These are phyloP conservation scores for Entomobrya proxima DNA, from an alignment of 2,888 invertebrate genomes.

Conservation along the genomic window DNA sequence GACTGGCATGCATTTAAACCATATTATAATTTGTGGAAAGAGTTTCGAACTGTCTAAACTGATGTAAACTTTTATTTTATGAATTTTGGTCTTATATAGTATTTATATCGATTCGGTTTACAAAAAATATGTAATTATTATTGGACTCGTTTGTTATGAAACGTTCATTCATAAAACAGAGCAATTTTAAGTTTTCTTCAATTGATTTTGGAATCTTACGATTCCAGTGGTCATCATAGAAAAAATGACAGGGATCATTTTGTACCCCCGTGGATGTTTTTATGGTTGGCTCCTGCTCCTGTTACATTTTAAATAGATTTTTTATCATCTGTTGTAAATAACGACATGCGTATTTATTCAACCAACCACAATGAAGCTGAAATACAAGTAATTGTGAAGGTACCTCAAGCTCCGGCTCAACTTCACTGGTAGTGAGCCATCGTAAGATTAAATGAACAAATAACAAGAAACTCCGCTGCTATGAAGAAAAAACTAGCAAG, in stretches of 20 bases:
- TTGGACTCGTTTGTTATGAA: too few species aligned
- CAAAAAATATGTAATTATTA: too few species aligned
- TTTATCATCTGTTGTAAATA: constrained; percentile 37
- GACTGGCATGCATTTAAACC: too few species aligned
- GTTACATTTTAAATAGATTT: constrained; percentile 8
- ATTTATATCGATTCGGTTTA: too few species aligned
- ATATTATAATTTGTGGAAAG: too few species aligned
- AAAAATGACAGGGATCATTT: constrained; percentile 16
- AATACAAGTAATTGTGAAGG: not conserved
- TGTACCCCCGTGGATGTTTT: constrained; percentile 20
- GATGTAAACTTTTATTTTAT: too few species aligned
- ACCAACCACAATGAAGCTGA: constrained; percentile 24
- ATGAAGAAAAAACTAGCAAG: not conserved
- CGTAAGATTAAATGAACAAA: not conserved
- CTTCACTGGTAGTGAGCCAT: not conserved
- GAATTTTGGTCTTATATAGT: too few species aligned
- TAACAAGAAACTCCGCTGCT: not conserved
- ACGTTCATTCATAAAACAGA: too few species aligned
- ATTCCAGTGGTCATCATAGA: not conserved
- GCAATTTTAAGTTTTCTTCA: too few species aligned
- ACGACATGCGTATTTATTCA: constrained; percentile 50
- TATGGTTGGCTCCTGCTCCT: constrained; percentile 14
- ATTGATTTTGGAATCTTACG: too few species aligned
- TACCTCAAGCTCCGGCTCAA: not conserved
- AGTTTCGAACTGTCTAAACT: too few species aligned